Conservation (phyloP, 1,140 invertebrate genomes). For the Listronotus oregonensis region DNA sequence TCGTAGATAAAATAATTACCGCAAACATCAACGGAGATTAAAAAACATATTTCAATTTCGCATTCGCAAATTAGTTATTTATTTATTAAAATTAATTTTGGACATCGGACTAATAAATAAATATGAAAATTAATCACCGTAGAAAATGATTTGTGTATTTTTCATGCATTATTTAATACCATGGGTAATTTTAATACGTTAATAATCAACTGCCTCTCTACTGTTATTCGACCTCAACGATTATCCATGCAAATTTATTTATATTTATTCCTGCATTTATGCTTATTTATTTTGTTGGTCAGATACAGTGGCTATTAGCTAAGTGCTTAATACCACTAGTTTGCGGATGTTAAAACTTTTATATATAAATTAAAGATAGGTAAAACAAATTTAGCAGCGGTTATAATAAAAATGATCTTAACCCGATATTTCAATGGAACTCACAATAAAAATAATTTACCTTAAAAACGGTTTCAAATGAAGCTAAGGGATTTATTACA, state of each 20-base stretch:
- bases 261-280: constrained; percentile 21
- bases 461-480: too few species aligned
- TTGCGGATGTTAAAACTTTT: too few species aligned
- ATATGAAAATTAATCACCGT: constrained; percentile 30
- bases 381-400: too few species aligned
- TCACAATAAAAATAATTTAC: too few species aligned
- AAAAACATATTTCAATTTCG: constrained; percentile 11
- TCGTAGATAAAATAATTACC: not conserved
- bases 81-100: constrained; percentile 31
- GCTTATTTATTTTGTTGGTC: constrained; percentile 2
- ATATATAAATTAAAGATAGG: too few species aligned
- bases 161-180: constrained; percentile 22
- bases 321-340: too few species aligned
- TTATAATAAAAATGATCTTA: too few species aligned
- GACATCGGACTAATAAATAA: constrained; percentile 27
- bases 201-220: constrained; percentile 16
- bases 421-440: too few species aligned
- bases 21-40: constrained; percentile 1
- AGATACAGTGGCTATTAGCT: too few species aligned
- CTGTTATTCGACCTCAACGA: constrained; percentile 15
- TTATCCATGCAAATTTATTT: constrained; percentile 28
- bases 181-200: constrained; percentile 24
- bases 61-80: constrained; percentile 14
- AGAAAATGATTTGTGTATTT: constrained; percentile 24
- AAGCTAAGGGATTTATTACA: too few species aligned